Evolutionary conservation across 92 coral and sea anemone genomes (phyloP), one percentile per base, ranked within the genome.

Genomic region (Virgularia gustaviana): DNA sequence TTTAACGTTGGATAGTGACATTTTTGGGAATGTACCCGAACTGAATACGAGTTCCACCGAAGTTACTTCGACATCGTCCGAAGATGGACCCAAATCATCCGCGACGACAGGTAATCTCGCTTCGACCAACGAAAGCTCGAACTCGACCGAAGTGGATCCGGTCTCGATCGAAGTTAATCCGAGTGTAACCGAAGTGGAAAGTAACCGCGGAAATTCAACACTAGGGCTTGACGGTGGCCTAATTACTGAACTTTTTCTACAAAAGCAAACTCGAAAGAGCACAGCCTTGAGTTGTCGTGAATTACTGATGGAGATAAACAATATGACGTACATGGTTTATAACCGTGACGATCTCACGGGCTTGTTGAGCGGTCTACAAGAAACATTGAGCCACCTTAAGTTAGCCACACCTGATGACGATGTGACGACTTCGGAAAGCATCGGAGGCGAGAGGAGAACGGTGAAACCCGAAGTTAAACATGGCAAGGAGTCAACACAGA

Each of bases 231-330:
- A 37, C n/a, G 55, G 18, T 49, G 22, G 70, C n/a, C 47, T 31
- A 27, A 23, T 16, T 33, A 16, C 18, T 8, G 70, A 36, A 9
- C 28, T 36, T 23, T 45, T 60, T 30, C 24, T 30, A 35, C 43
- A 39, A 16, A 63, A 18, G 25, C 2, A 49, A 12, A 28, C 29
- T 4, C 16, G 13, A 0, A 63, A 63, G 32, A 63, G 70, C 18
- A 39, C 29, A 38, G 70, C 70, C 24, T 20, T 52, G 9, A 42
- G 16, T 22, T 75, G 71, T 24, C 71, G 71, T 30, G 79, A 75
- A 42, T 42, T 36, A 39, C n/a, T 60, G 70, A 49, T 43, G 6
- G 57, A 57, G 6, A 73, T 73, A 9, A 73, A 35, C 24, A 65
- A 61, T 61, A 30, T 59, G 11, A 59, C 71, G 0, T 75, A 60